phyloP scores from a whole-genome alignment of 1,140 invertebrate genomes.

The Rhyacophila brunnea region DNA sequence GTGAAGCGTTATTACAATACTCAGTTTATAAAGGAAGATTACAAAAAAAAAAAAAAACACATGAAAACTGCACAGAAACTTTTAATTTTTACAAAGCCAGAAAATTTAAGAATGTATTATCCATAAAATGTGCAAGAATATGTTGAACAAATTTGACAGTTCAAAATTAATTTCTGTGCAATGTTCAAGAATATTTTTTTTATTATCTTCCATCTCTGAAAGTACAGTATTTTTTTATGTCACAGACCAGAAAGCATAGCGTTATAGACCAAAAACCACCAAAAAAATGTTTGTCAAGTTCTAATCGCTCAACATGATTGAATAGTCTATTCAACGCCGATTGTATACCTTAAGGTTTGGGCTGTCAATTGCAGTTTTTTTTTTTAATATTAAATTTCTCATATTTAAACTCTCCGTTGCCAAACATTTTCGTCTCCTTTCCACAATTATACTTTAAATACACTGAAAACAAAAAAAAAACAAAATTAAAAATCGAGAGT shows the following conservation, averaged over 20 bases:
- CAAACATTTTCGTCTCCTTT: slow-evolving; percentile 32
- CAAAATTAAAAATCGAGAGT: slow-evolving; percentile 12
- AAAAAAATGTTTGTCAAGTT: neutral
- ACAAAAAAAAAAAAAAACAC: no score
- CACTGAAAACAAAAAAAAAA: slow-evolving; percentile 34
- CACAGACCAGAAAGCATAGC: neutral
- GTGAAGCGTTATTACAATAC: neutral
- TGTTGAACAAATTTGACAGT: no score
- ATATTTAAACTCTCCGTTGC: slow-evolving; percentile 23
- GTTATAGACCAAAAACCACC: neutral
- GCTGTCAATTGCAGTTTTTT: slow-evolving; percentile 25
- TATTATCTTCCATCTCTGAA: neutral
- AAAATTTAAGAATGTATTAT: no score
- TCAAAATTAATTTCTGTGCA: neutral
- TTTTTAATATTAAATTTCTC: slow-evolving; percentile 17
- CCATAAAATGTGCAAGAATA: no score
- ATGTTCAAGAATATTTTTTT: neutral
- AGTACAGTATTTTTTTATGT: neutral
- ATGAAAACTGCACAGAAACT: no score
- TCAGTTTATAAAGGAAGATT: neutral
- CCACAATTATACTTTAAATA: slow-evolving; percentile 33
- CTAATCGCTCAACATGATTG: no score
- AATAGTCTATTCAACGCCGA: neutral
- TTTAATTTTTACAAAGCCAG: no score
- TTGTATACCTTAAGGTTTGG: slow-evolving; percentile 25